phyloP scores from a whole-genome alignment of 37 sponge, comb jelly and placozoan genomes.

The Diacarnus erythraeanus region DNA sequence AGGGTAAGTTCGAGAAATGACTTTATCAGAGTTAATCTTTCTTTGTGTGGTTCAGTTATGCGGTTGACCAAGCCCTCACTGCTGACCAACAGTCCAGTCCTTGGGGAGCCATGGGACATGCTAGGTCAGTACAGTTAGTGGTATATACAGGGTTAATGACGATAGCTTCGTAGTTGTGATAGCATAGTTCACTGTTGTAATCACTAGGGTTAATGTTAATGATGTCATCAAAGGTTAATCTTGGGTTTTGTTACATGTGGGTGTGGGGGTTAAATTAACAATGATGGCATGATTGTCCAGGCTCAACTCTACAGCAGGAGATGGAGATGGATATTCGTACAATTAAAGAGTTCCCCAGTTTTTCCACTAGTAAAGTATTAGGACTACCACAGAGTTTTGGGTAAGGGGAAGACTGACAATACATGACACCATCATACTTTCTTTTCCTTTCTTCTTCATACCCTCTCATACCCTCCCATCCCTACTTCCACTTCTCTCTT shows the following conservation, averaged over 20 bases:
- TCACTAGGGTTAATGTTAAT: no score
- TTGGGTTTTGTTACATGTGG: no score
- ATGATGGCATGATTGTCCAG: background rate
- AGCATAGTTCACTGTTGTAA: no score
- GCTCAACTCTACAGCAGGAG: slow-evolving; percentile 23
- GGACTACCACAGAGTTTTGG: slow-evolving; percentile 57
- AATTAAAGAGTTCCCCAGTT: slow-evolving; percentile 6
- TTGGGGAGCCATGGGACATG: slow-evolving; percentile 64
- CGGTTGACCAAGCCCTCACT: slow-evolving; percentile 66
- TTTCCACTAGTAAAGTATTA: slow-evolving; percentile 36
- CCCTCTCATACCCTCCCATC: background rate
- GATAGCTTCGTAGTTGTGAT: no score
- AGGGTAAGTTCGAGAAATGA: background rate
- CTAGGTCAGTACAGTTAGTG: slow-evolving; percentile 48
- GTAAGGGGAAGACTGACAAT: slow-evolving; percentile 4
- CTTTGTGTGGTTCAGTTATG: slow-evolving; percentile 53
- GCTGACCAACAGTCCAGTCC: slow-evolving; percentile 18
- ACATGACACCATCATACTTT: background rate
- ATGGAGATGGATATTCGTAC: slow-evolving; percentile 19
- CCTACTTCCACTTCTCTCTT: background rate
- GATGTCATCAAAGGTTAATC: no score
- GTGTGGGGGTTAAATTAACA: no score
- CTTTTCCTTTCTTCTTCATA: background rate
- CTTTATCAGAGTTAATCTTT: background rate
- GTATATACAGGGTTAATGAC: no score